A percentile compares a stretch with the other conserved stretches of the same genome.
Evolutionary conservation across 2,113 vertebrate species (phyloP).

Genomic region (Cyprinodon variegatus): DNA sequence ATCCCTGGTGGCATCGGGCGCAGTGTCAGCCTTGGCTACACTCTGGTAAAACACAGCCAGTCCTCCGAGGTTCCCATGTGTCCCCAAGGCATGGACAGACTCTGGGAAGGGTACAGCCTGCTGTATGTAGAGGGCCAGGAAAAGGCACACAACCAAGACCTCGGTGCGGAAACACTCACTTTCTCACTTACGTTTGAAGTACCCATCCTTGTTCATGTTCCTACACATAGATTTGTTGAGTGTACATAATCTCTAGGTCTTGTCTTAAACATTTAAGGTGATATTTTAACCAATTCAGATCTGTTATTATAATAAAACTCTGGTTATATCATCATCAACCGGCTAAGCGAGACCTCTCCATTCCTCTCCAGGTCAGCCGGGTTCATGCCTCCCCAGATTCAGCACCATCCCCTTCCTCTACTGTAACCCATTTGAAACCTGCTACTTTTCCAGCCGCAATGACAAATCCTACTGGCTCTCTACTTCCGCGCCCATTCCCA

Average conservation of each 20-base stretch:
- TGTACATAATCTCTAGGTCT: not conserved
- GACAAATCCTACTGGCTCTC: slow-evolving; percentile 99
- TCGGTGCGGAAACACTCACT: slow-evolving; percentile 76
- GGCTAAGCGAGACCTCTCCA: not conserved
- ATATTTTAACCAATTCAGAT: not conserved
- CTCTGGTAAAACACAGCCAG: slow-evolving; percentile 95
- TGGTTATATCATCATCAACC: not conserved
- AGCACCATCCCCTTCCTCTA: slow-evolving; percentile 98
- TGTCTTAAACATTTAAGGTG: not conserved
- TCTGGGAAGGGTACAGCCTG: slow-evolving; percentile 96
- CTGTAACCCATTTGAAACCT: slow-evolving; percentile 91
- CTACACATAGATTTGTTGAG: not conserved
- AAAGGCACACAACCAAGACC: slow-evolving; percentile 96
- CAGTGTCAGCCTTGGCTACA: slow-evolving; percentile 81
- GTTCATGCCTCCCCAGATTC: slow-evolving; percentile 93
- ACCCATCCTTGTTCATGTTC: not conserved
- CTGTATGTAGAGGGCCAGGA: slow-evolving; percentile 96
- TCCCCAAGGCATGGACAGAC: slow-evolving; percentile 87
- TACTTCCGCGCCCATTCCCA: slow-evolving; percentile 92
- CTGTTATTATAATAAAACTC: not conserved
- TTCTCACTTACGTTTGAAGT: not conserved
- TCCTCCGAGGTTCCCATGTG: slow-evolving; percentile 87
- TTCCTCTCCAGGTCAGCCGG: slow-evolving; percentile 86
- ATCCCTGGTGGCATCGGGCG: slow-evolving; percentile 80
- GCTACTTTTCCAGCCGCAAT: slow-evolving; percentile 92